These are phyloP conservation scores for Panulirus ornatus DNA, from an alignment of 1,140 invertebrate genomes.

Conservation along the genomic window DNA sequence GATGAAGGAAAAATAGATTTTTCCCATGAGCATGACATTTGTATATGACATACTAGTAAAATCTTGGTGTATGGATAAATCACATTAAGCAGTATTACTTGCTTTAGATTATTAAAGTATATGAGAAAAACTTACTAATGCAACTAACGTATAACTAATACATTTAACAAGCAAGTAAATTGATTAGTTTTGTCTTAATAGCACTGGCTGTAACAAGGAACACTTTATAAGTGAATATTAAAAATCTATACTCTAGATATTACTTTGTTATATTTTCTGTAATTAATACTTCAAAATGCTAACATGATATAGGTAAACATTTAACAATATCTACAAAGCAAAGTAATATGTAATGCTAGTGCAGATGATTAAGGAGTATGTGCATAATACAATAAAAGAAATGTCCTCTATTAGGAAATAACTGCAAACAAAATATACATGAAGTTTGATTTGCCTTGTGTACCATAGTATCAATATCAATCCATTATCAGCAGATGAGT, in stretches of 20 bases:
- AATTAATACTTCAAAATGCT: too few relatives aligned
- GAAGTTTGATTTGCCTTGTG: too few relatives aligned
- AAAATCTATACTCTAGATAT: too few relatives aligned
- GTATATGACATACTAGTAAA: background rate
- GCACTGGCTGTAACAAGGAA: background rate
- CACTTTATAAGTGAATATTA: background rate
- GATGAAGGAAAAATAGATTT: background rate
- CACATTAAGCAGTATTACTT: background rate
- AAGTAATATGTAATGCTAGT: background rate
- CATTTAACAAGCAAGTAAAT: background rate
- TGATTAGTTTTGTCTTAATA: background rate
- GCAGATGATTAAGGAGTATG: too few relatives aligned
- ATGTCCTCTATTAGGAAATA: too few relatives aligned
- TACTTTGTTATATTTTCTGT: too few relatives aligned
- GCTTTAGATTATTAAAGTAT: background rate
- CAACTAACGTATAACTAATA: background rate
- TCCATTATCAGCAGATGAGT: too few relatives aligned
- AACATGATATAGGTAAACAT: background rate
- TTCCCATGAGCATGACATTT: background rate
- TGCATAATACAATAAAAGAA: too few relatives aligned
- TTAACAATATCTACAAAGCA: background rate
- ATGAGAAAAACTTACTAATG: background rate
- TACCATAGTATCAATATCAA: too few relatives aligned
- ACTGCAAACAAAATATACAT: too few relatives aligned
- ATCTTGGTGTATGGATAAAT: background rate